Evolutionary conservation across 2,113 vertebrate species (phyloP), one percentile per base, ranked within the genome.

Genomic region (Rhinolophus sinicus): DNA sequence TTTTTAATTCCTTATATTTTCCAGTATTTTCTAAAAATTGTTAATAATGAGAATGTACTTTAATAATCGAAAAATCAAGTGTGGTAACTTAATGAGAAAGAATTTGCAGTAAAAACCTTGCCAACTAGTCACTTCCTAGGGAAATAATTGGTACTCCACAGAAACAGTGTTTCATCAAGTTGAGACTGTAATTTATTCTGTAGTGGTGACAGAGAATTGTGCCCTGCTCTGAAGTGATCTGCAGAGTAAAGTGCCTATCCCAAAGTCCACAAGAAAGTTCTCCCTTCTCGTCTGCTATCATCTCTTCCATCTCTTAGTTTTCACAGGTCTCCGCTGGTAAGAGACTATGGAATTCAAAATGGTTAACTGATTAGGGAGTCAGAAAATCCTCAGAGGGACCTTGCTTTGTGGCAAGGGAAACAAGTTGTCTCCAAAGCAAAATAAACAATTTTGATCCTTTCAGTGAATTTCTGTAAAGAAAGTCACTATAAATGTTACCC

Each of bases 381-480:
- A 70, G 64, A 89, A 80, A 88, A 72, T 85, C 19, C 33, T 84
- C 38, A 65, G 30, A 78, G 35, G 33, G 24, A 44, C 92, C 30
- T 92, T 92, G 50, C 30, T 64, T 75, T 93, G 38, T 69, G 40
- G 40, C 35, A 52, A 28, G 47, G 44, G 54, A 92, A 95, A 83
- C 15, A 80, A 60, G 14, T 77, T 75, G 60, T 81, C 30, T 35
- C 22, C 44, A 86, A 60, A 88, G 67, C 50, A 94, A 93, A 58
- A 72, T 58, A 91, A 28, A 82, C 64, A 35, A 16, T 96, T 96
- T 94, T 90, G 30, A 80, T 88, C 93, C 64, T 28, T 4, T 91
- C 30, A 44, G 73, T 93, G 69, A 95, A 44, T 73, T 94, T 92
- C n/a, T 72, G 8, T 91, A 77, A 88, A 67, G 62, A 65, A 85